A percentile compares a stretch with the other conserved stretches of the same genome.
These are phyloP conservation scores for Thamnaconus septentrionalis DNA, from an alignment of 2,113 vertebrate genomes.

Conservation along the genomic window DNA sequence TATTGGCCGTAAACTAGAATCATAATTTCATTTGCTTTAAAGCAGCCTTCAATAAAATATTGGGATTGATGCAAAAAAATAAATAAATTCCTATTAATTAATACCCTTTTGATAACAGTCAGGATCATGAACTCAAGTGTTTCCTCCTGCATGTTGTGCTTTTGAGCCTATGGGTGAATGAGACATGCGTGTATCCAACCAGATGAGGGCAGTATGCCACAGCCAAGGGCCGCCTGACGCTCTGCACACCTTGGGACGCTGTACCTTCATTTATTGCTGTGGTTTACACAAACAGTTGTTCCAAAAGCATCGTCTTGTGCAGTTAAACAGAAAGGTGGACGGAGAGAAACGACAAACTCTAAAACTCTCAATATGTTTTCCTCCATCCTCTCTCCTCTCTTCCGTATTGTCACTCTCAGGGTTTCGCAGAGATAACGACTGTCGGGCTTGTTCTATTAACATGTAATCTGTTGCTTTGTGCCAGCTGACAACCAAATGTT, in stretches of 20 bases:
- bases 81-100: no score
- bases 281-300: no score
- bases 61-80: no score
- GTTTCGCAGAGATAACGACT: not conserved
- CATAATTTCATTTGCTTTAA: not conserved
- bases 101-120: no score
- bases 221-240: conserved; percentile 3
- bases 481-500: not conserved
- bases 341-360: conserved; percentile 13
- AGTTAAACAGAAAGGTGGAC: conserved; percentile 26
- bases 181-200: conserved; percentile 27
- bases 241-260: not conserved
- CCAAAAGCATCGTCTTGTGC: conserved; percentile 36
- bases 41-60: no score
- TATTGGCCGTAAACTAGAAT: not conserved
- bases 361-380: conserved; percentile 32
- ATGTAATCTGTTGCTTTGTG: not conserved
- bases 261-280: no score
- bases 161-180: no score
- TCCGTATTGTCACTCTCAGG: not conserved
- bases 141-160: no score
- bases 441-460: not conserved
- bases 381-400: not conserved
- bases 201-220: conserved; percentile 59
- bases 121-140: no score